Base-by-base conservation (phyloP, 2,888 invertebrate species). In the Altica lythri region DNA sequence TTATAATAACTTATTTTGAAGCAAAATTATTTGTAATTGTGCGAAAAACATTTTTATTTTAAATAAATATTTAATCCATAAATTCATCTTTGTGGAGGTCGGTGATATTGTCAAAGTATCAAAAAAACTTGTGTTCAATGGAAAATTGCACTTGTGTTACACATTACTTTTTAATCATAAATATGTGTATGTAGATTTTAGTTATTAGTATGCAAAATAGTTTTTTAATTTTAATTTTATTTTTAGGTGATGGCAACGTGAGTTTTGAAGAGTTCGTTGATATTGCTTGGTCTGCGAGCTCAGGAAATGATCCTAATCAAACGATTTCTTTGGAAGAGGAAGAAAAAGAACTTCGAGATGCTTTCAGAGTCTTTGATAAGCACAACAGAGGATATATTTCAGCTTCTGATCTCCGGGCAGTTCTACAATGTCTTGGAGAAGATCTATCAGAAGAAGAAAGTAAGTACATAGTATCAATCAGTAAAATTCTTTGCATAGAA, bases 311-410 rank as follows among this genome's bases (percentile, higher is more conserved):
- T 45, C 69, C 73, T 1, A 72, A 75, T 35, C 74, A 75, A 14
- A 64, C 73, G 13, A 81, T 88, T 4, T 89, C 89, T 45, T 86
- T 90, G 71, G 89, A 90, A 69, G 89, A 91, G 70, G 91, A 91
- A 72, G 90, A 91, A 70, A 83, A 90, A 52, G 91, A 91, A 68
- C 76, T 91, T 6, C 78, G 92, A 14, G 93, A 93, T 72, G 92
- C 92, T 4, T 92, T 93, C 76, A 80, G 92, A 60, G 92, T 92
- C 12, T 93, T 93, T 71, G 93, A 93, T 74, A 93, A 93, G 68
- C 92, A 92, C 70, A 92, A 92, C 77, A 82, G 92, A n/a, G 92
- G 93, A 0, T 93, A 92, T 73, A 93, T 93, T 68, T 92, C 92
- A 44, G 92, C 92, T 1, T 92, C 92, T 0, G 93, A 93, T 73